These are phyloP conservation scores for Nyctalus aviator DNA, from an alignment of 2,797 vertebrate species.

Conservation along the genomic window DNA sequence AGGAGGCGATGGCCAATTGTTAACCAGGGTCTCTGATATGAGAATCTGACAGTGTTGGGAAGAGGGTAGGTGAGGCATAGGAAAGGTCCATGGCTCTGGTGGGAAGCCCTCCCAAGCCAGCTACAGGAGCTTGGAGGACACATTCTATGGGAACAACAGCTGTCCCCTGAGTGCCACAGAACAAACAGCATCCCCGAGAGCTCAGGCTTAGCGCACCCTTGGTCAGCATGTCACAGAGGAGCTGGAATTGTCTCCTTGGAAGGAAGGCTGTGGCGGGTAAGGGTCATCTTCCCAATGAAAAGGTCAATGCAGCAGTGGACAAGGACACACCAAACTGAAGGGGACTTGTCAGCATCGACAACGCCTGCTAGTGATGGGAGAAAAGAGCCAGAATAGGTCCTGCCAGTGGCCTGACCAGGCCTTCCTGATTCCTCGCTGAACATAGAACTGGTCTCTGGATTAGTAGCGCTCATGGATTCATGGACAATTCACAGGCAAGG, in stretches of 20 bases:
- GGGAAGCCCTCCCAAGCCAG: neutral
- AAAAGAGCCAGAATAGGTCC: neutral
- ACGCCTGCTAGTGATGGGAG: neutral
- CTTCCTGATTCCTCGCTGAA: neutral
- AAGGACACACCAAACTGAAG: neutral
- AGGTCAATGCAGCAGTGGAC: neutral
- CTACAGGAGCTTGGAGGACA: neutral
- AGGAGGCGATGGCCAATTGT: neutral
- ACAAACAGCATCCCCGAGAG: neutral
- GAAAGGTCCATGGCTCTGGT: neutral
- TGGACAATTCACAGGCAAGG: neutral
- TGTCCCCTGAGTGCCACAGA: neutral
- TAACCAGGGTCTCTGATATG: neutral
- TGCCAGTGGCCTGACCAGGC: neutral
- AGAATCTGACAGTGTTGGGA: neutral
- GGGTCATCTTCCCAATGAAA: neutral
- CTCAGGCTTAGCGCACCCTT: no score
- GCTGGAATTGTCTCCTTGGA: neutral
- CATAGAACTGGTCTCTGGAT: neutral
- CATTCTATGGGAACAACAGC: neutral
- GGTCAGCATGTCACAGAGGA: neutral
- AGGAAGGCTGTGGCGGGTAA: neutral
- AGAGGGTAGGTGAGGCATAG: neutral
- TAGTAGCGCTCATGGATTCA: neutral
- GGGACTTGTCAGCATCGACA: neutral